phyloP scores from a whole-genome alignment of 2,797 vertebrate species.

The Helicolenus hilgendorfi region DNA sequence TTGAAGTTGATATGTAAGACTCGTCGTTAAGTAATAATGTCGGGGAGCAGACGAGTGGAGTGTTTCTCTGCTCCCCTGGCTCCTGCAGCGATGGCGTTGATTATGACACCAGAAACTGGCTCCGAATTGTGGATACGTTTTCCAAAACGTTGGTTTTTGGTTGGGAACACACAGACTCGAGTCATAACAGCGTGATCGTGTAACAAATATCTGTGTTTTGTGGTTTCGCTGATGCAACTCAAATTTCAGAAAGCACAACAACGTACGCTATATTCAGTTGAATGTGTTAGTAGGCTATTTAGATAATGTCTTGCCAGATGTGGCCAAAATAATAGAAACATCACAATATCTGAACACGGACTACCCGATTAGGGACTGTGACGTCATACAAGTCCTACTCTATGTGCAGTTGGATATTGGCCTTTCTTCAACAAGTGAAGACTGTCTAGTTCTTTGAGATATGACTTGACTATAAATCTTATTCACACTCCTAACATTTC shows the following conservation, averaged over 20 bases:
- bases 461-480: background rate
- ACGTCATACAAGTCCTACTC: background rate
- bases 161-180: constrained; percentile 32
- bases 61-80: constrained; percentile 10
- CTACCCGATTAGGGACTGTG: background rate
- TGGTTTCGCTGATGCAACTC: constrained; percentile 12
- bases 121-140: constrained; percentile 2
- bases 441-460: background rate
- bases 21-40: constrained; percentile 43
- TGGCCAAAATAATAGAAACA: background rate
- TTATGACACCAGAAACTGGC: constrained; percentile 51
- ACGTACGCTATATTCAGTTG: background rate
- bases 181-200: constrained; percentile 31
- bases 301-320: constrained; percentile 5
- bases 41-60: constrained; percentile 26
- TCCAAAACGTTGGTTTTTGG: constrained; percentile 56
- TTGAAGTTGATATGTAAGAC: constrained; percentile 64
- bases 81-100: constrained; percentile 36
- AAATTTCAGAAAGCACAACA: constrained; percentile 4
- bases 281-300: background rate
- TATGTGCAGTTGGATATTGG: background rate
- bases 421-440: background rate
- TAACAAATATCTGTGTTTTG: constrained; percentile 38
- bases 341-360: background rate
- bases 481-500: background rate